Evolutionary conservation across 1,140 invertebrate species (phyloP).

Genomic region (Idris sp.): DNA sequence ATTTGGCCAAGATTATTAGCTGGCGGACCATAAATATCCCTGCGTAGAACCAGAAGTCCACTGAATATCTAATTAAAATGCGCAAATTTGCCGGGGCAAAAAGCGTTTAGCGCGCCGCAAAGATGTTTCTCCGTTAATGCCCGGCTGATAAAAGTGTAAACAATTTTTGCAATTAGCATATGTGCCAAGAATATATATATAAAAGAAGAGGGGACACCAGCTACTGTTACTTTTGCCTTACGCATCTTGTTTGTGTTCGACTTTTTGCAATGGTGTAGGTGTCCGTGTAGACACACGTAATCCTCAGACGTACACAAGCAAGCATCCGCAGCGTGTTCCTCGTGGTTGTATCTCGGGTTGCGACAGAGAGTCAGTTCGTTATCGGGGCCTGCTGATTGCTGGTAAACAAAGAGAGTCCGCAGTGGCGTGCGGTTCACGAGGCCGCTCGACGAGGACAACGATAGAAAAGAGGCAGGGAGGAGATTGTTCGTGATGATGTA

Average conservation of each 20-base stretch:
- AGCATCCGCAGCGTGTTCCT: conserved; percentile 60
- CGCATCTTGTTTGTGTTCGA: conserved; percentile 51
- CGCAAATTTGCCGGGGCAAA: conserved; percentile 11
- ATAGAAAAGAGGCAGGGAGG: conserved; percentile 54
- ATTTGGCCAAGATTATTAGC: conserved; percentile 19
- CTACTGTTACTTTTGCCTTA: conserved; percentile 65
- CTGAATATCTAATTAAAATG: conserved; percentile 42
- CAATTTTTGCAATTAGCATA: conserved; percentile 42
- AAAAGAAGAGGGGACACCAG: conserved; percentile 45
- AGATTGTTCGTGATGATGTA: conserved; percentile 78
- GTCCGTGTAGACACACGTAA: conserved; percentile 3
- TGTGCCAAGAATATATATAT: conserved; percentile 12
- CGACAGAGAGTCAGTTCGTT: conserved; percentile 77
- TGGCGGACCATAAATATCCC: conserved; percentile 26
- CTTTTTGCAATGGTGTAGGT: conserved; percentile 33
- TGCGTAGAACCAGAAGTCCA: conserved; percentile 44
- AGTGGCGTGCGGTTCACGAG: conserved; percentile 35
- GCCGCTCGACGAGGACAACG: conserved; percentile 64
- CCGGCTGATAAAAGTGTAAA: conserved; percentile 30
- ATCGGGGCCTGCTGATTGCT: conserved; percentile 77
- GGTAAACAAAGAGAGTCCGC: conserved; percentile 72
- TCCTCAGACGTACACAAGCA: conserved; percentile 19
- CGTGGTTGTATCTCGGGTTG: conserved; percentile 73
- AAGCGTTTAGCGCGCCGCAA: conserved; percentile 5
- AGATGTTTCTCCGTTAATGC: conserved; percentile 28